Conservation (phyloP, 2,113 vertebrate species). For the Ciconia boyciana region DNA sequence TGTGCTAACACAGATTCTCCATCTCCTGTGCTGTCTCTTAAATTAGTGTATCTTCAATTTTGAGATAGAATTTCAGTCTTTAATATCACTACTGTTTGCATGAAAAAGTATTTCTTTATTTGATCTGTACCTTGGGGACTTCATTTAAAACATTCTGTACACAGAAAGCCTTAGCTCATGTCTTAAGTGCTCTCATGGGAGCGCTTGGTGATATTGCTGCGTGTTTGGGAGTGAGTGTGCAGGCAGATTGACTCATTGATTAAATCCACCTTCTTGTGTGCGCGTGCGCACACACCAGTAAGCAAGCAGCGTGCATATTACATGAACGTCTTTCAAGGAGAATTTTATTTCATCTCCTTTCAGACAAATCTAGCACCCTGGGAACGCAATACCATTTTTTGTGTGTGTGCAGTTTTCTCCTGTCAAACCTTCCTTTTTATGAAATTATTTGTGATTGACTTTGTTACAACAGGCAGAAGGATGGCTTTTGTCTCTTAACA, state of each 20-base stretch:
- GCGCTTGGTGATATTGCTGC: not conserved
- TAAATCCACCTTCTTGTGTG: conserved; percentile 18
- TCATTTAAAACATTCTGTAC: conserved; percentile 18
- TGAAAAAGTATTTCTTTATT: conserved; percentile 21
- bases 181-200: not conserved
- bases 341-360: not conserved
- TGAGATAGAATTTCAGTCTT: not conserved
- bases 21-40: not conserved
- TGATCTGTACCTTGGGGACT: conserved; percentile 26
- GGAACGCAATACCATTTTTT: not conserved
- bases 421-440: not conserved
- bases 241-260: conserved; percentile 35
- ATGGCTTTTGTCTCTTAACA: not conserved
- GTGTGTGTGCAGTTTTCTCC: not conserved
- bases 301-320: not conserved
- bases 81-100: conserved; percentile 11
- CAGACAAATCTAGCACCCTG: not conserved
- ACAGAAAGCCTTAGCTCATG: conserved; percentile 2
- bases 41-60: not conserved
- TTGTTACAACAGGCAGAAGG: not conserved
- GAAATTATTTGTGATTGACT: not conserved
- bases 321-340: not conserved
- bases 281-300: not conserved
- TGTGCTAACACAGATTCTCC: not conserved
- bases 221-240: not conserved